Percentiles rank a stretch among this genome's conserved stretches.
These are phyloP conservation scores for Rattus rattus DNA, from an alignment of 2,113 vertebrate species.

Conservation along the genomic window DNA sequence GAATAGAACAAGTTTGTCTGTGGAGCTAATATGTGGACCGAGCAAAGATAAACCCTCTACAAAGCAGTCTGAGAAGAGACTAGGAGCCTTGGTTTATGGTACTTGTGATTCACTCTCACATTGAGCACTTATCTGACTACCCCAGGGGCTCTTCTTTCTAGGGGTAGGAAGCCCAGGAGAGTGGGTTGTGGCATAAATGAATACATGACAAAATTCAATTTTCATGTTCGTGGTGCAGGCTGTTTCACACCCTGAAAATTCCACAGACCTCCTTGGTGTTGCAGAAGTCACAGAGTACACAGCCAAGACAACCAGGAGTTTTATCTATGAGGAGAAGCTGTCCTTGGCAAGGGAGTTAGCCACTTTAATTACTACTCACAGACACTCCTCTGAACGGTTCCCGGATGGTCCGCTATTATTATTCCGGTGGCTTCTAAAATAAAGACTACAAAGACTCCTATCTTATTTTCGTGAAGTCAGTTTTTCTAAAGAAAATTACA, in stretches of 20 bases:
- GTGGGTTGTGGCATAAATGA: not conserved
- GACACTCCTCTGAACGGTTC: constrained; percentile 7
- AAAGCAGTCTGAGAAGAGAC: not conserved
- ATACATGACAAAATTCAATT: not conserved
- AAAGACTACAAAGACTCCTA: not conserved
- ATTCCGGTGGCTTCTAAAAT: constrained; percentile 47
- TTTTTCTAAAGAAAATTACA: constrained; percentile 50
- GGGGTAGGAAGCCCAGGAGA: not conserved
- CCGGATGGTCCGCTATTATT: constrained; percentile 44
- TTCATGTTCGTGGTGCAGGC: not conserved
- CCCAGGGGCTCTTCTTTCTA: not conserved
- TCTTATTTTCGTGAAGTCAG: not conserved
- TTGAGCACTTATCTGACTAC: not conserved
- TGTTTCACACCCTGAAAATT: not conserved
- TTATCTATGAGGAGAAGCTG: not conserved
- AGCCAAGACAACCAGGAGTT: not conserved
- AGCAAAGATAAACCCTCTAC: not conserved
- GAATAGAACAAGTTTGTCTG: not conserved
- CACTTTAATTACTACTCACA: constrained; percentile 53
- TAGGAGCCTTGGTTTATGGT: not conserved
- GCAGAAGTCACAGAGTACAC: not conserved
- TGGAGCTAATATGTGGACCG: not conserved
- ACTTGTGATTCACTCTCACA: not conserved
- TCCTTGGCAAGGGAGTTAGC: not conserved
- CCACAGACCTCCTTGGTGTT: not conserved